Percentiles rank a stretch among this genome's conserved stretches.
Conservation (phyloP, 1,140 invertebrate species). For the Popillia japonica region DNA sequence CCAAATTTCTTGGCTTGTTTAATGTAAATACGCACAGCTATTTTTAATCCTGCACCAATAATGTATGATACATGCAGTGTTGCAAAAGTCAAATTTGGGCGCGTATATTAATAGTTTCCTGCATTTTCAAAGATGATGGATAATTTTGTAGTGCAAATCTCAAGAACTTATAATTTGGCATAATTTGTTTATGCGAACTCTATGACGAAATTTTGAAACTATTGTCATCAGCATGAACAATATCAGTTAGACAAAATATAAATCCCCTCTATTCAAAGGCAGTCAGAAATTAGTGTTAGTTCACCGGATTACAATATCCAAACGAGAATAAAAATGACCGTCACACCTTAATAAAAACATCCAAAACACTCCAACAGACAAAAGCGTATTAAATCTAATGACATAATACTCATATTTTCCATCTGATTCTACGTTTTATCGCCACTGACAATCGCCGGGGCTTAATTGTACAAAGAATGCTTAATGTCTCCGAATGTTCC, state of each 20-base stretch:
- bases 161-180: too few species aligned
- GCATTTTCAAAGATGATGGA: too few species aligned
- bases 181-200: too few species aligned
- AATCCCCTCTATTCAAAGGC: background rate
- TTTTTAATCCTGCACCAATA: too few species aligned
- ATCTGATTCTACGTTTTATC: background rate
- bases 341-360: conserved; percentile 33
- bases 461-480: conserved; percentile 26
- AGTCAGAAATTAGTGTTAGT: background rate
- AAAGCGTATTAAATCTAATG: conserved; percentile 21
- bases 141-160: too few species aligned
- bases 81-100: too few species aligned
- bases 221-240: too few species aligned
- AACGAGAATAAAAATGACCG: background rate
- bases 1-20: too few species aligned
- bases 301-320: conserved; percentile 1
- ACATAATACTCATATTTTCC: conserved; percentile 25
- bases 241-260: background rate
- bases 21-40: too few species aligned
- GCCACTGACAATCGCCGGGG: conserved; percentile 11
- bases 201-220: too few species aligned
- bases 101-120: too few species aligned
- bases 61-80: too few species aligned
- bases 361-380: background rate
- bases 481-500: conserved; percentile 26